Conservation (phyloP, 2,797 vertebrate genomes). For the Poecilia wingei region DNA sequence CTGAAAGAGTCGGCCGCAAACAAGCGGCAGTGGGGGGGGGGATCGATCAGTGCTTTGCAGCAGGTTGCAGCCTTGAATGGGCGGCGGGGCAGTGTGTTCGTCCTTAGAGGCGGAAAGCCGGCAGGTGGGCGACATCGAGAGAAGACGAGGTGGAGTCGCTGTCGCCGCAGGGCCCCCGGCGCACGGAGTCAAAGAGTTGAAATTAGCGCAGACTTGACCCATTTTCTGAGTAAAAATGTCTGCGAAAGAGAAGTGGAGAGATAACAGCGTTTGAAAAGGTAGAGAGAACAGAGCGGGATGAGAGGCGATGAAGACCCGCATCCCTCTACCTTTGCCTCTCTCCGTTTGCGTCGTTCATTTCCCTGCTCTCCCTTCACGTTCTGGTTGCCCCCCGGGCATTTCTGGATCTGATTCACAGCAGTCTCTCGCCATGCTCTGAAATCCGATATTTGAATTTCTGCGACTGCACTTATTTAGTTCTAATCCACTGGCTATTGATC, state of each 20-base stretch:
- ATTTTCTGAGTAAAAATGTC: slow-evolving; percentile 27
- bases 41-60: slow-evolving; percentile 65
- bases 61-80: slow-evolving; percentile 68
- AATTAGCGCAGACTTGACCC: slow-evolving; percentile 44
- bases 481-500: slow-evolving; percentile 85
- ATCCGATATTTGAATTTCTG: slow-evolving; percentile 77
- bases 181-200: slow-evolving; percentile 22
- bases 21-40: slow-evolving; percentile 49
- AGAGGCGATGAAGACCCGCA: slow-evolving; percentile 21
- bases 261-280: slow-evolving; percentile 23
- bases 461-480: slow-evolving; percentile 83
- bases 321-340: slow-evolving; percentile 19
- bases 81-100: slow-evolving; percentile 40
- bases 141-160: slow-evolving; percentile 30
- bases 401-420: slow-evolving; percentile 46
- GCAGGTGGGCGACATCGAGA: slow-evolving; percentile 39
- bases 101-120: slow-evolving; percentile 48
- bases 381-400: slow-evolving; percentile 42
- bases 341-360: slow-evolving; percentile 22
- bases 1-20: slow-evolving; percentile 50
- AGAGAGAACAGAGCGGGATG: slow-evolving; percentile 20
- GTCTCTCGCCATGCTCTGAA: slow-evolving; percentile 41
- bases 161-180: not conserved
- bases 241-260: slow-evolving; percentile 27
- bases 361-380: slow-evolving; percentile 32